Conservation (phyloP, 2,888 invertebrate genomes). For the Parelbella ahira region DNA sequence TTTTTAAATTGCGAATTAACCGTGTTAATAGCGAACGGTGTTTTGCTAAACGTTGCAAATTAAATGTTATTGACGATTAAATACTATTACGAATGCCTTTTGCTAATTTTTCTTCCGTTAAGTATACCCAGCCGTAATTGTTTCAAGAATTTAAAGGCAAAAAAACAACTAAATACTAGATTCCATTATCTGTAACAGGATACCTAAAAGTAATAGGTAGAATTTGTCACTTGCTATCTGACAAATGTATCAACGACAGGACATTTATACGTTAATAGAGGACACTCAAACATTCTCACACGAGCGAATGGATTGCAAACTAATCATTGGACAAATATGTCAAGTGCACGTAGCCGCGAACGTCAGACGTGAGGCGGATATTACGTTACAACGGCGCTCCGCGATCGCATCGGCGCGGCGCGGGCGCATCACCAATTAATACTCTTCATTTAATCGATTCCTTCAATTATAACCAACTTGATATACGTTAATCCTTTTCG, state of each 20-base stretch:
- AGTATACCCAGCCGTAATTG: no score
- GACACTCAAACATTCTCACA: not conserved
- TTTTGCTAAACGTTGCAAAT: slow-evolving; percentile 51
- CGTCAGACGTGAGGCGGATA: slow-evolving; percentile 35
- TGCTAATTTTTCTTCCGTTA: slow-evolving; percentile 1
- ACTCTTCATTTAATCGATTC: slow-evolving; percentile 79
- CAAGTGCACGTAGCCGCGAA: slow-evolving; percentile 17
- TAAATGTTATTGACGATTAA: slow-evolving; percentile 36
- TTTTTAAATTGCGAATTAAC: slow-evolving; percentile 78
- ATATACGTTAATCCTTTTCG: slow-evolving; percentile 77
- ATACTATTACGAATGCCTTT: not conserved
- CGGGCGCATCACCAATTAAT: slow-evolving; percentile 78
- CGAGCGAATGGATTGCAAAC: slow-evolving; percentile 20
- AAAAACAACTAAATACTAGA: no score
- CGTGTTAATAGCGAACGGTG: slow-evolving; percentile 65
- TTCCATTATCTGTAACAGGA: no score
- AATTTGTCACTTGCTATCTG: not conserved
- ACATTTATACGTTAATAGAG: not conserved
- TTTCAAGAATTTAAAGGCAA: no score
- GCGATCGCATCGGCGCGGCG: slow-evolving; percentile 55
- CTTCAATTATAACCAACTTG: slow-evolving; percentile 77
- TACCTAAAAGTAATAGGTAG: not conserved
- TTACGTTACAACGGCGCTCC: slow-evolving; percentile 38
- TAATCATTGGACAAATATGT: slow-evolving; percentile 24
- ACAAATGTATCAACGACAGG: slow-evolving; percentile 2